Conservation (phyloP, 2,888 invertebrate genomes). For the Campopleginae sp. region DNA sequence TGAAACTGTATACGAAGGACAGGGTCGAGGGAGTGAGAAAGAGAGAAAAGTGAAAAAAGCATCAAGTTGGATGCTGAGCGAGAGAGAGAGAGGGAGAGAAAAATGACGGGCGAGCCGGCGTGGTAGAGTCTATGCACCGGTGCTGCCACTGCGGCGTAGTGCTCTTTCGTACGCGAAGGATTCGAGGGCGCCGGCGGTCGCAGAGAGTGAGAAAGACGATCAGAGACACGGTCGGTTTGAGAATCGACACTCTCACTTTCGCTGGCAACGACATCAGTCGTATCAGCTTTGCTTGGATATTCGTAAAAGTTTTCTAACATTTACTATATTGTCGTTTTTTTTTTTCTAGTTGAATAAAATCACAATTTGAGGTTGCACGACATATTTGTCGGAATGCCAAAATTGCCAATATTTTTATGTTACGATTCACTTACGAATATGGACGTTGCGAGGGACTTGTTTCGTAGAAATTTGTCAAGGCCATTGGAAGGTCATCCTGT, state of each 20-base stretch:
- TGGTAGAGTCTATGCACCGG: conserved; percentile 76
- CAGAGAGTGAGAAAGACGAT: conserved; percentile 30
- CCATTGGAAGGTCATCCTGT: background rate
- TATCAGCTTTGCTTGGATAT: conserved; percentile 75
- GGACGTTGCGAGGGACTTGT: background rate
- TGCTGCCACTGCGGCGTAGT: conserved; percentile 70
- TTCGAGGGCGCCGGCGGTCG: conserved; percentile 28
- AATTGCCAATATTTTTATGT: background rate
- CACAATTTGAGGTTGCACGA: background rate
- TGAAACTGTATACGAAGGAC: conserved; percentile 38
- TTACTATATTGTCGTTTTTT: conserved; percentile 18
- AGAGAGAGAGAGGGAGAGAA: conserved; percentile 18
- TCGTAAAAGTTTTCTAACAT: conserved; percentile 43
- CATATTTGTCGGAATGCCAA: background rate
- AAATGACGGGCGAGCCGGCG: conserved; percentile 44
- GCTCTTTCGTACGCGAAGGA: conserved; percentile 17
- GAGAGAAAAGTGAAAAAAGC: conserved; percentile 56
- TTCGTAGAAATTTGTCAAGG: background rate
- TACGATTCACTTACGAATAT: background rate
- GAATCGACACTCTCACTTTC: conserved; percentile 82
- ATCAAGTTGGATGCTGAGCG: conserved; percentile 24
- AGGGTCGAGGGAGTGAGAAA: conserved; percentile 41
- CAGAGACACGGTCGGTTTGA: conserved; percentile 67
- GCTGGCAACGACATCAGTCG: conserved; percentile 81
- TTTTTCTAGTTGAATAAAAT: background rate